Base-by-base conservation (phyloP, 2,113 vertebrate species). In the Peromyscus polionotus region DNA sequence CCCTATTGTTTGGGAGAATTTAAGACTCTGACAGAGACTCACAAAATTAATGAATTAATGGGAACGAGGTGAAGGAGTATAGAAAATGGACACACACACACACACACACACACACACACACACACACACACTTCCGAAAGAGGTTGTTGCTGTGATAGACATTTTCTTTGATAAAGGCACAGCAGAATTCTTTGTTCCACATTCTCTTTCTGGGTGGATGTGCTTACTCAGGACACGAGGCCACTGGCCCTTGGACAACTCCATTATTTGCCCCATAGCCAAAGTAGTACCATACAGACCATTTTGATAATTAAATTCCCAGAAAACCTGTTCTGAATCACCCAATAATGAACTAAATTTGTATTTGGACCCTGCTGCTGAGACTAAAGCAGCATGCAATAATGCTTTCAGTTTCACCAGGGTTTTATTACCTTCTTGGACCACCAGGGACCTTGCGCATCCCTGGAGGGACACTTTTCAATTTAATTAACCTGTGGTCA, bases 401-500 rank as follows among this genome's bases (percentile, higher is more conserved):
- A 89, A 51, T 5, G 89, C 63, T 91, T 97, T 63, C 48, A 36
- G 10, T 90, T 96, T 96, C 76, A 77, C 91, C 80, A 65, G 84
- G 93, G 68, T 94, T 98, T 97, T 95, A 97, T 98, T 96, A 96
- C 89, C 70, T 95, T 91, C 14, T 31, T 91, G 73, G 59, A 22
- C 20, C 88, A 91, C 51, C 85, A 77, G 95, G 54, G 96, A 96
- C 65, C 39, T 86, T 79, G 22, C 63, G 93, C 89, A 87, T 94
- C 77, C 90, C 61, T 93, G 33, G 79, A 86, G 72, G 94, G 84
- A 31, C 8, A 75, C 92, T 98, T 98, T 96, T 97, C 86, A 97
- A 97, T 91, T 95, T 96, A 98, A 98, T 98, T 97, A 97, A 97
- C 88, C 94, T 95, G 68, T 65, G 94, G 92, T 96, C 96, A 95